These are phyloP conservation scores for Babylonia areolata DNA, from an alignment of 1,140 invertebrate genomes.

Conservation along the genomic window DNA sequence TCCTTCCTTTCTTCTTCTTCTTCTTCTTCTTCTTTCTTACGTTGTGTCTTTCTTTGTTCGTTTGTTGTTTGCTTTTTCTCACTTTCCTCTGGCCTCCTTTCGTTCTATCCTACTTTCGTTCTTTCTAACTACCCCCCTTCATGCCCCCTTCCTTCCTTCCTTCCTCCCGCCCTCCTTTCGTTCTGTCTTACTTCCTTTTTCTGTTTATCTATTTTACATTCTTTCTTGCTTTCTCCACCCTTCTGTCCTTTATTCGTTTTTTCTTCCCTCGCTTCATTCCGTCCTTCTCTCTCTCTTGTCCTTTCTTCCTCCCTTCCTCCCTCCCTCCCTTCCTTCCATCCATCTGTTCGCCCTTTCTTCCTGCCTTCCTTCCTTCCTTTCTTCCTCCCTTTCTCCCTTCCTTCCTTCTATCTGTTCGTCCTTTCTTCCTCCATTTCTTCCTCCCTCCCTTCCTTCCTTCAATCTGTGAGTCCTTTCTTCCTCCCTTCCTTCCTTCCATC, in stretches of 20 bases:
- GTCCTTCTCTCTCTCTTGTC: no score
- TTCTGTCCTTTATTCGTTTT: no score
- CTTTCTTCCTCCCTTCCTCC: not conserved
- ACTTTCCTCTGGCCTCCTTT: not conserved
- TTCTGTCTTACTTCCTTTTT: not conserved
- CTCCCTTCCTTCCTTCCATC: no score
- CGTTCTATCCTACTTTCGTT: not conserved
- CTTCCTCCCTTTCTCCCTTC: not conserved
- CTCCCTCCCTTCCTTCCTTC: not conserved
- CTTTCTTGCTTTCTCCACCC: no score
- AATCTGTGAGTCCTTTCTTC: no score
- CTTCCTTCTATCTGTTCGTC: not conserved
- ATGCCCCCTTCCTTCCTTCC: not conserved
- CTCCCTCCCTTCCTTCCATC: not conserved
- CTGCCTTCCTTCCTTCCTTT: not conserved
- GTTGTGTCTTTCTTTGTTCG: not conserved
- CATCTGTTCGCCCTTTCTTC: not conserved
- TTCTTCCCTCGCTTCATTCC: no score
- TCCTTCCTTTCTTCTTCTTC: not conserved
- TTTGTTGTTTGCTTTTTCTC: no score
- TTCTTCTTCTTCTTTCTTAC: not conserved
- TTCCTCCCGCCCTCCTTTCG: not conserved
- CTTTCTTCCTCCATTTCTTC: not conserved
- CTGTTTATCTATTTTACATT: no score
- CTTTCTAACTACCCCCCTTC: not conserved